These are phyloP conservation scores for Agrochola litura DNA, from an alignment of 2,888 invertebrate genomes.

Conservation along the genomic window DNA sequence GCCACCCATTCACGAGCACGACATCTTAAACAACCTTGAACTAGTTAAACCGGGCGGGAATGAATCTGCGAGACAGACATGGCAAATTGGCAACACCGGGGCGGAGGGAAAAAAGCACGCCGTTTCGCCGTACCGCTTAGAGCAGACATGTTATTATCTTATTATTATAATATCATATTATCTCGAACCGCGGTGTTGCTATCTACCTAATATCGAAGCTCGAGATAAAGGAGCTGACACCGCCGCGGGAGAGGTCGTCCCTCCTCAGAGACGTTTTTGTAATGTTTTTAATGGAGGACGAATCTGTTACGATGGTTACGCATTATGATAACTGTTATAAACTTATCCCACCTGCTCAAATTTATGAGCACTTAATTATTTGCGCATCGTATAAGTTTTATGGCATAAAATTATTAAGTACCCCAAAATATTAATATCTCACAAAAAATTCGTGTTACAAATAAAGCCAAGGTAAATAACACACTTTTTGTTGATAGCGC, in stretches of 20 bases:
- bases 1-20: conserved; percentile 83
- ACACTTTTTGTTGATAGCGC: conserved; percentile 65
- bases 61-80: conserved; percentile 79
- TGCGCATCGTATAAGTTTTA: conserved; percentile 61
- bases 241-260: conserved; percentile 55
- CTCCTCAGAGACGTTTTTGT: conserved; percentile 27
- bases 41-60: conserved; percentile 87
- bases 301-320: conserved; percentile 51
- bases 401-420: conserved; percentile 63
- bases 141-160: conserved; percentile 88
- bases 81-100: conserved; percentile 76
- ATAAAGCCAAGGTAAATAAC: conserved; percentile 67
- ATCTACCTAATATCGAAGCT: conserved; percentile 49
- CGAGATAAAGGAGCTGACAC: conserved; percentile 51
- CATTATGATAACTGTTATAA: conserved; percentile 51
- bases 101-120: conserved; percentile 77
- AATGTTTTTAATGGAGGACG: conserved; percentile 35
- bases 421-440: conserved; percentile 58
- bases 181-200: conserved; percentile 69
- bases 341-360: conserved; percentile 47
- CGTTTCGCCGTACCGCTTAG: conserved; percentile 83
- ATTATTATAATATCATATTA: conserved; percentile 84
- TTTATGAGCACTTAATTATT: conserved; percentile 62
- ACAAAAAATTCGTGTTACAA: conserved; percentile 57
- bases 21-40: conserved; percentile 84